Evolutionary conservation across 2,797 vertebrate species (phyloP).

Genomic region (Darevskia mixta): DNA sequence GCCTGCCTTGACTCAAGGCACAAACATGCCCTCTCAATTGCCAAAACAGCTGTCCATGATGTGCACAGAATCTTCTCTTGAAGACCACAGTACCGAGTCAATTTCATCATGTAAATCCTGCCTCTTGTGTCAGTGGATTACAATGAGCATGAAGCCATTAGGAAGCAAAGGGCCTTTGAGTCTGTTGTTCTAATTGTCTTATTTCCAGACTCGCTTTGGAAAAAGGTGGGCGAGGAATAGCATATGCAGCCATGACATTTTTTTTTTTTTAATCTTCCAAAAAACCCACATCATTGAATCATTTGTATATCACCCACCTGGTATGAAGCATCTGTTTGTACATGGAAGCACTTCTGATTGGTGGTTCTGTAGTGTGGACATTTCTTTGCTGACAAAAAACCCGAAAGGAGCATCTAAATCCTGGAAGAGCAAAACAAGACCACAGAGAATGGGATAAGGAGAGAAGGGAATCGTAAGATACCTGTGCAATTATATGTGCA

Average conservation of each 20-base stretch:
- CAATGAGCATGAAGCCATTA: not conserved
- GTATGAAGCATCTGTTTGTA: constrained; percentile 19
- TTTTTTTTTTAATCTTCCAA: no score
- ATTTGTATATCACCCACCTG: not conserved
- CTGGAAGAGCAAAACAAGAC: not conserved
- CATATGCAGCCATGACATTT: not conserved
- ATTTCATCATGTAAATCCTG: not conserved
- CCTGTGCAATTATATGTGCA: constrained; percentile 8
- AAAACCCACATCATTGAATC: not conserved
- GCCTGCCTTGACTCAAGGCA: not conserved
- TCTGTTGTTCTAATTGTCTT: not conserved
- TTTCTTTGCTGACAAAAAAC: constrained; percentile 8
- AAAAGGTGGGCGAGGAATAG: not conserved
- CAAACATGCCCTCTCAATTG: not conserved
- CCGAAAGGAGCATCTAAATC: not conserved
- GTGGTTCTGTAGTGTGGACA: not conserved
- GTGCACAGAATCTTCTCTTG: not conserved
- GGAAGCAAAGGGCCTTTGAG: not conserved
- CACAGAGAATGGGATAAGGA: constrained; percentile 19
- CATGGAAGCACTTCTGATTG: constrained; percentile 3
- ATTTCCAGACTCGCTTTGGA: not conserved
- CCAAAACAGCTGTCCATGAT: not conserved
- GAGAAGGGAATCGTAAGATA: not conserved
- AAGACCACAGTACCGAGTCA: not conserved
- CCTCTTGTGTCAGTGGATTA: not conserved